Conservation (phyloP, 2,888 invertebrate species). For the Heliothis peltigera region DNA sequence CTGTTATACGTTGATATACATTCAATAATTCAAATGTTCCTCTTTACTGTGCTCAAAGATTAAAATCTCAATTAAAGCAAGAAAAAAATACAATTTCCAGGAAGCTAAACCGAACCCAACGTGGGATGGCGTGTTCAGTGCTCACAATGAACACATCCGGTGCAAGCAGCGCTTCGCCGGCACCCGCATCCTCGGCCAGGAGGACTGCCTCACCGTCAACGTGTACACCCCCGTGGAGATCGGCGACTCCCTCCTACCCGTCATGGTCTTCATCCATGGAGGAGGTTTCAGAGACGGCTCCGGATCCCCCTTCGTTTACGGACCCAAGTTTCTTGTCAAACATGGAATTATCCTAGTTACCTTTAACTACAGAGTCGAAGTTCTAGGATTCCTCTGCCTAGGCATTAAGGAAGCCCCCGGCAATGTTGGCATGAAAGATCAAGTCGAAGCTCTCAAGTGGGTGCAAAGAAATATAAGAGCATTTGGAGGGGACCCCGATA, state of each 20-base stretch:
- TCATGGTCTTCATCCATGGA: constrained; percentile 86
- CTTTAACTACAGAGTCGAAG: constrained; percentile 83
- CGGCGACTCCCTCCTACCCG: constrained; percentile 67
- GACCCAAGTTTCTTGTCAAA: constrained; percentile 78
- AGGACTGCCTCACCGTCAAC: constrained; percentile 82
- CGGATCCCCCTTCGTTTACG: constrained; percentile 79
- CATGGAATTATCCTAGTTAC: constrained; percentile 82
- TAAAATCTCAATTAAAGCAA: too few species aligned
- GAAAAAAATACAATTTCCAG: constrained; percentile 64
- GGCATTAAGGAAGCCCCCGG: constrained; percentile 84
- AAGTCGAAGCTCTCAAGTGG: constrained; percentile 82
- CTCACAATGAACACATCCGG: constrained; percentile 76
- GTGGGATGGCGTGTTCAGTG: constrained; percentile 78
- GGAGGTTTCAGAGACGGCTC: constrained; percentile 85
- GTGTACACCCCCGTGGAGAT: constrained; percentile 76
- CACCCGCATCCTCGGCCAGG: constrained; percentile 71
- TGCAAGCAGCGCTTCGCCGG: constrained; percentile 79
- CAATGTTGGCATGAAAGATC: constrained; percentile 84
- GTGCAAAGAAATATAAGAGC: constrained; percentile 76
- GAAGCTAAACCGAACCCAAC: constrained; percentile 68
- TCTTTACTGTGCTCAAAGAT: too few species aligned
- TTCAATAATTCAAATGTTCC: too few species aligned
- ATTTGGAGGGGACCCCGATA: constrained; percentile 83
- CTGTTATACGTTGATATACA: too few species aligned
- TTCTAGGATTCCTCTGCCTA: constrained; percentile 82